Evolutionary conservation across 2,113 vertebrate genomes (phyloP).

Genomic region (Physeter macrocephalus): DNA sequence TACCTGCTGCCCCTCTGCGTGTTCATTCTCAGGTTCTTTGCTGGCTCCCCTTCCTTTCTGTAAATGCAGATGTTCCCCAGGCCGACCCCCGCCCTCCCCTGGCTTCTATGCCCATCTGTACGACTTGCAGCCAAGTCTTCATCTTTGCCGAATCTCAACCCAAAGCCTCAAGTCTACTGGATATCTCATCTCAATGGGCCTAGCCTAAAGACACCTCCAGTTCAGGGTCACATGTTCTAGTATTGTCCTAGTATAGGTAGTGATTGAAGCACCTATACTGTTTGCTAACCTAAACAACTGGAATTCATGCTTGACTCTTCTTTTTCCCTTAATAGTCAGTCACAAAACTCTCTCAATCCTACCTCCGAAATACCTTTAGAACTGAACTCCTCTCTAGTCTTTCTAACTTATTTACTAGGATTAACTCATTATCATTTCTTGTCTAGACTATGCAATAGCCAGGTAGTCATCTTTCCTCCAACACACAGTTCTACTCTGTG

Average conservation of each 20-base stretch:
- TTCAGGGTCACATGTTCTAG: background rate
- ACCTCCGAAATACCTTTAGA: background rate
- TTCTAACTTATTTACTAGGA: background rate
- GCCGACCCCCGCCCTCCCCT: background rate
- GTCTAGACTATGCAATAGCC: background rate
- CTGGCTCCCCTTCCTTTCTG: background rate
- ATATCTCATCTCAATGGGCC: background rate
- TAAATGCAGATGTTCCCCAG: background rate
- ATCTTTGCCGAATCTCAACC: background rate
- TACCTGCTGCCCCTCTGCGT: background rate
- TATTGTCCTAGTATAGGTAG: fast-evolving
- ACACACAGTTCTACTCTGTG: fast-evolving
- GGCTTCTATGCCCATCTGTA: background rate
- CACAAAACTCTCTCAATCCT: background rate
- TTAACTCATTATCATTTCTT: background rate
- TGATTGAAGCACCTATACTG: background rate
- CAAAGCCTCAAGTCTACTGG: background rate
- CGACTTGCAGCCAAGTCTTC: background rate
- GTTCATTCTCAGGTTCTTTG: background rate
- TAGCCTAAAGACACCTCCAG: background rate
- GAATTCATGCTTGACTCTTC: background rate
- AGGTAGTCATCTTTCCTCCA: background rate
- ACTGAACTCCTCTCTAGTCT: background rate
- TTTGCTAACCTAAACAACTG: background rate
- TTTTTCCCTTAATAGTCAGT: background rate